A percentile compares a stretch with the other conserved stretches of the same genome.
Evolutionary conservation across 2,113 vertebrate genomes (phyloP).

Genomic region (Dasyurus viverrinus): DNA sequence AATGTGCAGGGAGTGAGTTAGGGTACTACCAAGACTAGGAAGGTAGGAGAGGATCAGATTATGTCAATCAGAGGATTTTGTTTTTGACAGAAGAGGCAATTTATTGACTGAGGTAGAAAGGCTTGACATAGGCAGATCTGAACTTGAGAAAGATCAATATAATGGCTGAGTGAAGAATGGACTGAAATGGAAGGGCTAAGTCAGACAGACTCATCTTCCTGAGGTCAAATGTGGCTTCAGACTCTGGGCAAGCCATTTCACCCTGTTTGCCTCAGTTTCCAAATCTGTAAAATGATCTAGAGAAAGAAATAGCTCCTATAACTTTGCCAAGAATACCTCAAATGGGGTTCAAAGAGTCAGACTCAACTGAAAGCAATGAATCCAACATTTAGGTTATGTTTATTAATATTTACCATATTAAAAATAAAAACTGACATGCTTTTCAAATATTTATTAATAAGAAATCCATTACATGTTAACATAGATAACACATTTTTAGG

Average conservation of each 20-base stretch:
- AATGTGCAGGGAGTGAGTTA: neutral
- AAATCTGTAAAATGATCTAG: too few species aligned
- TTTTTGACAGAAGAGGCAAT: neutral
- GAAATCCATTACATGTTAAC: neutral
- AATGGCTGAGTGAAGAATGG: neutral
- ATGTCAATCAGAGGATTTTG: neutral
- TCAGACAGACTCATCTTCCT: neutral
- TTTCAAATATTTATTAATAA: neutral
- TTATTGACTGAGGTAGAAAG: neutral
- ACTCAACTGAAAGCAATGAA: too few species aligned
- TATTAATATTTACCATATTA: neutral
- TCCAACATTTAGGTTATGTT: neutral
- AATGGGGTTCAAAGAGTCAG: too few species aligned
- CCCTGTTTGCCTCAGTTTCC: too few species aligned
- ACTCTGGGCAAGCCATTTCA: too few species aligned
- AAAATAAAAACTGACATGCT: neutral
- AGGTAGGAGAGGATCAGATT: neutral
- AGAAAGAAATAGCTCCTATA: too few species aligned
- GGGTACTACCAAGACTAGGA: neutral
- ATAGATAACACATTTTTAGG: neutral
- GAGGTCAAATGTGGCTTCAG: too few species aligned
- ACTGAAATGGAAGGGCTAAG: neutral
- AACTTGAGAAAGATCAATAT: neutral
- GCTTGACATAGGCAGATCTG: neutral
- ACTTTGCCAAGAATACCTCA: too few species aligned